phyloP scores from a whole-genome alignment of 1,140 invertebrate genomes.

The Nixonia krombeini region DNA sequence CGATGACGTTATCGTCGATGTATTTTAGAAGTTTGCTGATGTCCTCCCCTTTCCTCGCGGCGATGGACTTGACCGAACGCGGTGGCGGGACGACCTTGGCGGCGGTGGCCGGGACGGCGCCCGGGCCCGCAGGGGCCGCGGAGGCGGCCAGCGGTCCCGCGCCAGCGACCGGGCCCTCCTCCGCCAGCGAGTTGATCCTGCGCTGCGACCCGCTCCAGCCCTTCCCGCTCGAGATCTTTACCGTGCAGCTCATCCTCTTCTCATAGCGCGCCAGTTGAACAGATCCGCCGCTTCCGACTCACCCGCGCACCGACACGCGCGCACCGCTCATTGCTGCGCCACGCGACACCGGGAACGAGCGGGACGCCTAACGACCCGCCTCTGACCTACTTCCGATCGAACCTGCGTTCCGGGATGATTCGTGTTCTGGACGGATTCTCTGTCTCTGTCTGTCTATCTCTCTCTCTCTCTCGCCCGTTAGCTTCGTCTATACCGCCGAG shows the following conservation, averaged over 20 bases:
- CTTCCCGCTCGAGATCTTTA: slow-evolving; percentile 66
- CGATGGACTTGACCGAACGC: slow-evolving; percentile 60
- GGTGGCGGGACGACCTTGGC: slow-evolving; percentile 39
- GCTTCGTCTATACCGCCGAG: too few relatives aligned
- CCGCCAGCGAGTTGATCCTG: slow-evolving; percentile 63
- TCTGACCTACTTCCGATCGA: neutral
- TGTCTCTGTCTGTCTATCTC: too few relatives aligned
- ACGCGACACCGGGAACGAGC: neutral
- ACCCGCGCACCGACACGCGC: too few relatives aligned
- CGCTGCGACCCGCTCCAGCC: slow-evolving; percentile 66
- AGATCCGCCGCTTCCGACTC: slow-evolving; percentile 17
- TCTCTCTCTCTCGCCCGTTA: too few relatives aligned
- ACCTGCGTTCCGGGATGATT: neutral
- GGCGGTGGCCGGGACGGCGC: slow-evolving; percentile 13
- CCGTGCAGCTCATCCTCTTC: slow-evolving; percentile 69
- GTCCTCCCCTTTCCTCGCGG: slow-evolving; percentile 76
- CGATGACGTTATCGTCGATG: slow-evolving; percentile 85
- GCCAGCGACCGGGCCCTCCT: slow-evolving; percentile 52
- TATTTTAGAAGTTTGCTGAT: slow-evolving; percentile 80
- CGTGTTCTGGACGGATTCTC: neutral
- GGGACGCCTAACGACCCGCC: neutral
- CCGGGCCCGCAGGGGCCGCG: slow-evolving; percentile 6
- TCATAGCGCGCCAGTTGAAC: slow-evolving; percentile 57
- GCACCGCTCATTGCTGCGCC: too few relatives aligned
- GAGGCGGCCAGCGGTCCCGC: slow-evolving; percentile 4